Evolutionary conservation across 2,113 vertebrate species (phyloP).

Genomic region (Tachysurus vachellii): DNA sequence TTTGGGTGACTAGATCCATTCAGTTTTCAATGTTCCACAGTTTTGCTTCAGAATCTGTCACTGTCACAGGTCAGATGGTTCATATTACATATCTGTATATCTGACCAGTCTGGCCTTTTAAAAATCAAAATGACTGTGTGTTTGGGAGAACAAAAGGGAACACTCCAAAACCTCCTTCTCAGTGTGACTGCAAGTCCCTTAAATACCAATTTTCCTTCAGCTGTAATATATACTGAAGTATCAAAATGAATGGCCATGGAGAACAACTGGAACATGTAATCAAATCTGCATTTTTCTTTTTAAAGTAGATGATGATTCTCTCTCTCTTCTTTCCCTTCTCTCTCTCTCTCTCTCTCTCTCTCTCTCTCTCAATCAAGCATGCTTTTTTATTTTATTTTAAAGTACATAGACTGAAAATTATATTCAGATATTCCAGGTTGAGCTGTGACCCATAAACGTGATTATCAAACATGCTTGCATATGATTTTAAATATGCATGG

Average conservation of each 20-base stretch:
- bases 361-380: background rate
- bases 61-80: slow-evolving; percentile 10
- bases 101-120: background rate
- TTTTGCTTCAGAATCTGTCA: background rate
- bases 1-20: slow-evolving; percentile 17
- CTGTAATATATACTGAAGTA: background rate
- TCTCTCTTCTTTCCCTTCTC: background rate
- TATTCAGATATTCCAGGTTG: background rate
- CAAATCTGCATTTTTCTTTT: slow-evolving; percentile 1
- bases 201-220: background rate
- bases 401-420: background rate
- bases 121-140: background rate
- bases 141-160: background rate
- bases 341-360: background rate
- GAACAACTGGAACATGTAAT: background rate
- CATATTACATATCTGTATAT: background rate
- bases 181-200: background rate
- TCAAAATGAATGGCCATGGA: background rate
- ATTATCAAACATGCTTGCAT: background rate
- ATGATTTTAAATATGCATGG: slow-evolving; percentile 9
- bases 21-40: background rate
- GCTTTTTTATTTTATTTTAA: background rate
- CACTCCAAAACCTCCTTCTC: background rate
- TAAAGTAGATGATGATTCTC: background rate
- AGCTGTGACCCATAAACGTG: background rate